Evolutionary conservation across 2,888 invertebrate genomes (phyloP), one percentile per base, ranked within the genome.

Genomic region (Toxonevra muliebris): DNA sequence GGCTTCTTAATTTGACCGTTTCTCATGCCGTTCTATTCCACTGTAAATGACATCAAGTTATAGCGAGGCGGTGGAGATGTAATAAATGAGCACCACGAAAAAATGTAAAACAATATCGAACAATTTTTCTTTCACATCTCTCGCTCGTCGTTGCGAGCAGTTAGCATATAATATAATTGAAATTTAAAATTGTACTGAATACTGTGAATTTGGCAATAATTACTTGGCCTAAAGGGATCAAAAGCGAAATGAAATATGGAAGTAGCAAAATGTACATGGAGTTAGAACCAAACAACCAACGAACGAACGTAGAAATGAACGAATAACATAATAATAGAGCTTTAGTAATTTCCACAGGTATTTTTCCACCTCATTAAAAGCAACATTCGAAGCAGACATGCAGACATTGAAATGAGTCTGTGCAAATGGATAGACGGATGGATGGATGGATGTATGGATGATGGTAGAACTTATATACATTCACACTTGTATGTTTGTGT

Each of bases 351-450:
- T 64, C 57, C 57, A 64, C 41, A 45, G 48, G 57, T 50, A 64
- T 64, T 64, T 63, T 55, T 55, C 64, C 57, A 45, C 41, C 64
- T 57, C 64, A 64, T 64, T 64, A 64, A 57, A 48, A 64, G 45
- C 11, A n/a, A 13, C 41, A 40, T 41, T 41, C 48, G 20, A 20
- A 41, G 48, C 8, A 45, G 2, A n/a, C 19, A 7, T 12, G 20
- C 50, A 61, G 45, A 20, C 48, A 20, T 60, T 43, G 9, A 55
- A 30, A 54, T 13, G n/a, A 17, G 20, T 45, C 17, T 30, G n/a
- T 30, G 7, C 43, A 43, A 30, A 30, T 40, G 11, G 55, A 8
- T 40, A 13, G 5, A 20, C 54, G n/a, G 30, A 54, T 55, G 45
- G 54, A 15, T 63, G 55, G 30, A 54, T 48, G n/a, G 30, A 63